Evolutionary conservation across 2,797 vertebrate genomes (phyloP), one percentile per base, ranked within the genome.

Genomic region (Phylloscopus collybita): DNA sequence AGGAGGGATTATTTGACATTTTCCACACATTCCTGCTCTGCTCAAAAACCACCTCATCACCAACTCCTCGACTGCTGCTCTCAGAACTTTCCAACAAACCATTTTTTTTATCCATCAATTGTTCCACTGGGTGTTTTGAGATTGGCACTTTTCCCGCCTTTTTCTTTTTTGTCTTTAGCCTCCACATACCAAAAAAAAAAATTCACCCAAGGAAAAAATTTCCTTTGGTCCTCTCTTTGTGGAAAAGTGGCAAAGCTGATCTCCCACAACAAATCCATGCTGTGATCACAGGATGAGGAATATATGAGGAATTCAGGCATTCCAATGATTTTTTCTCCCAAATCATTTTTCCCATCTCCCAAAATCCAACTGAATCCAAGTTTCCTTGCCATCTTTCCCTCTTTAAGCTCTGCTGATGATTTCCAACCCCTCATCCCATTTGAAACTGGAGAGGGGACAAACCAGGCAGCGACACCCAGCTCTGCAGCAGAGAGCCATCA

Each of bases 401-500:
- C 16, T 34, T 61, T 4, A 5, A n/a, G 38, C 21, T 50, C 40
- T 64, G 81, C 26, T 32, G 16, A 5, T 2, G 51, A 36, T 19
- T n/a, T 25, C 38, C 47, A 50, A 2, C 62, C 42, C 25, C 18
- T 4, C 27, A 10, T 3, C 22, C 36, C 13, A 13, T 2, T 5
- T 42, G 30, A 19, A 78, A 57, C 16, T 0, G 3, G 22, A 32
- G 1, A 2, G 9, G 34, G 25, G 19, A 21, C n/a, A 56, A 72
- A 2, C 4, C 0, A 9, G 34, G 42, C 8, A 9, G 15, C 0
- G 36, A 53, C 11, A 42, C 50, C 38, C 20, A 32, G 9, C 29
- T 0, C 0, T 1, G 11, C 22, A 51, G 42, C 40, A 12, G 11
- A 27, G 22, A 36, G 13, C 7, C 30, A 30, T 3, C 13, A 0